These are phyloP conservation scores for Creontiades dilutus DNA, from an alignment of 2,888 invertebrate species.

Conservation along the genomic window DNA sequence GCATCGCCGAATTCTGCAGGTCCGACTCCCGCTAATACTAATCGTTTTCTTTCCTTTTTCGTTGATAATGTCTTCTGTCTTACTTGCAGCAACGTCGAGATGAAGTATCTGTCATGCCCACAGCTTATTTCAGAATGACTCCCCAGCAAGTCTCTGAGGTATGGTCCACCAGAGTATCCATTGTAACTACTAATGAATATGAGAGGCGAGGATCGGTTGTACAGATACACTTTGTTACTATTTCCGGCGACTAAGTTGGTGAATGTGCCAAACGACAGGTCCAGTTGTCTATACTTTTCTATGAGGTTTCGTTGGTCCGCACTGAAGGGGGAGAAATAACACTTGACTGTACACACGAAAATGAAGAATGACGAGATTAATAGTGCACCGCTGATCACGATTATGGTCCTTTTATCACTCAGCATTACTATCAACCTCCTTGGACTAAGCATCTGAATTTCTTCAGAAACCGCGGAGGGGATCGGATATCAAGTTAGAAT, in stretches of 20 bases:
- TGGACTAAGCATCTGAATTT: not conserved
- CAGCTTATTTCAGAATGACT: not conserved
- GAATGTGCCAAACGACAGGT: not conserved
- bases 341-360: not conserved
- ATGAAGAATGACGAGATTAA: not conserved
- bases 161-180: not conserved
- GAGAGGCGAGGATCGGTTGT: not conserved
- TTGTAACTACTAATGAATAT: not conserved
- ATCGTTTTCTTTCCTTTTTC: not conserved
- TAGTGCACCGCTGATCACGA: not conserved
- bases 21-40: not conserved
- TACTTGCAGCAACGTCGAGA: not conserved
- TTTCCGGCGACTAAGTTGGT: not conserved
- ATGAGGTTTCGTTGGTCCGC: not conserved
- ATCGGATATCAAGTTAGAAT: too few relatives aligned
- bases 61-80: not conserved
- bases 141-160: not conserved
- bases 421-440: not conserved
- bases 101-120: not conserved
- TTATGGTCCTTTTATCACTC: not conserved
- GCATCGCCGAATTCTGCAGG: not conserved
- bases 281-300: not conserved
- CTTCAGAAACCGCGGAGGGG: too few relatives aligned
- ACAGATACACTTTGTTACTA: not conserved
- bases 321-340: not conserved